Base-by-base conservation (phyloP, 2,888 invertebrate species). In the Therioaphis trifolii region DNA sequence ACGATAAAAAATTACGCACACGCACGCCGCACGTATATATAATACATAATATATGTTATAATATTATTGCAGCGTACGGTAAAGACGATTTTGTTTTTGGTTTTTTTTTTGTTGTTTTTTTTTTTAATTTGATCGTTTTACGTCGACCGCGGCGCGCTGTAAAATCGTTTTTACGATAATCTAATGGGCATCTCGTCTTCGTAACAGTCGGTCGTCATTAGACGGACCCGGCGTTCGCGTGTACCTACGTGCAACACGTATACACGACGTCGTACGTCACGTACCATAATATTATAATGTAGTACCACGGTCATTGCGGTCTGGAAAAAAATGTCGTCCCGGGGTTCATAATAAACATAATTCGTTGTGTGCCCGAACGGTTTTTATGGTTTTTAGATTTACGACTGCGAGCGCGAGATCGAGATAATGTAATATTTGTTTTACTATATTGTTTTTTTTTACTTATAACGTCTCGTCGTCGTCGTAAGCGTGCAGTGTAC, bases 331-430 rank as follows among this genome's bases (percentile, higher is more conserved):
- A 69, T 24, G 43, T 69, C 43, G 24, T 24, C 24, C 43, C 43
- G 24, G 24, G 43, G 69, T 69, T 9, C 43, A 24, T 69, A n/a
- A n/a, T n/a, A n/a, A n/a, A n/a, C n/a, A n/a, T n/a, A n/a, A n/a
- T n/a, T n/a, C n/a, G n/a, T n/a, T n/a, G n/a, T n/a, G n/a, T n/a
- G n/a, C n/a, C n/a, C n/a, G n/a, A n/a, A n/a, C n/a, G 43, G 69
- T 46, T 69, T 69, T 69, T 69, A 69, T 69, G 69, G 69, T 69
- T 24, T 46, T 69, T 15, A 43, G 43, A 69, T 69, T 69, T 69
- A 69, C 69, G 43, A 69, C 69, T 1, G 43, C 15, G n/a, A n/a
- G n/a, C n/a, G n/a, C n/a, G 43, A 43, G 24, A 43, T 69, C 69
- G 43, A 69, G 15, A 43, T 43, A 43, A 29, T n/a, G n/a, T 43